A percentile compares a stretch with the other conserved stretches of the same genome.
Evolutionary conservation across 1,140 invertebrate species (phyloP).

Genomic region (Capitella teleta): DNA sequence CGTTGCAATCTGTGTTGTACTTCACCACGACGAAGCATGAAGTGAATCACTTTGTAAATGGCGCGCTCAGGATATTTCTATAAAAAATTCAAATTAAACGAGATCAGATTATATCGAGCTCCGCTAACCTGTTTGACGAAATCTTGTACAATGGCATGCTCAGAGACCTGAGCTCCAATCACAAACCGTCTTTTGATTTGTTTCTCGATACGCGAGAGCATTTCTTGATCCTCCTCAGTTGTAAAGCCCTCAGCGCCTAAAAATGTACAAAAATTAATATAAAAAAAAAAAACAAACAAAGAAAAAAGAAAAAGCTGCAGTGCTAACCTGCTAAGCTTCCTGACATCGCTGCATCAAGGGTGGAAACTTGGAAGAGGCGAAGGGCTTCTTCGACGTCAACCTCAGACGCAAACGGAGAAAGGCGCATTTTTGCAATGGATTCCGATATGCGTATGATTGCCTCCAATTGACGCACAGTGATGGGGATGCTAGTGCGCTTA

Average conservation of each 20-base stretch:
- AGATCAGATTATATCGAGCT: background rate
- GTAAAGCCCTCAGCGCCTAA: slow-evolving; percentile 95
- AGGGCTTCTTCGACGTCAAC: slow-evolving; percentile 90
- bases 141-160: slow-evolving; percentile 86
- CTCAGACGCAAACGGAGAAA: slow-evolving; percentile 85
- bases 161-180: slow-evolving; percentile 90
- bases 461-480: slow-evolving; percentile 93
- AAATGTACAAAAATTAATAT: no score
- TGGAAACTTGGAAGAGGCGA: slow-evolving; percentile 98
- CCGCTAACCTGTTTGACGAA: slow-evolving; percentile 63
- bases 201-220: slow-evolving; percentile 77
- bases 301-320: no score
- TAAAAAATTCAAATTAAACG: background rate
- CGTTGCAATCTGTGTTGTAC: slow-evolving; percentile 89
- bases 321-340: no score
- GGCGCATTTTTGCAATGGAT: slow-evolving; percentile 92
- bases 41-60: slow-evolving; percentile 79
- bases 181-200: slow-evolving; percentile 89
- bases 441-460: slow-evolving; percentile 94
- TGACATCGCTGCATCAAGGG: slow-evolving; percentile 84
- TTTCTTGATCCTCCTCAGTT: slow-evolving; percentile 84
- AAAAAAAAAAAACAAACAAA: no score
- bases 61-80: slow-evolving; percentile 79
- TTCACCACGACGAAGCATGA: slow-evolving; percentile 88
- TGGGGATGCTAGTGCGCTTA: slow-evolving; percentile 73